Conservation (phyloP, 2,888 invertebrate species). For the Furcula furcula region DNA sequence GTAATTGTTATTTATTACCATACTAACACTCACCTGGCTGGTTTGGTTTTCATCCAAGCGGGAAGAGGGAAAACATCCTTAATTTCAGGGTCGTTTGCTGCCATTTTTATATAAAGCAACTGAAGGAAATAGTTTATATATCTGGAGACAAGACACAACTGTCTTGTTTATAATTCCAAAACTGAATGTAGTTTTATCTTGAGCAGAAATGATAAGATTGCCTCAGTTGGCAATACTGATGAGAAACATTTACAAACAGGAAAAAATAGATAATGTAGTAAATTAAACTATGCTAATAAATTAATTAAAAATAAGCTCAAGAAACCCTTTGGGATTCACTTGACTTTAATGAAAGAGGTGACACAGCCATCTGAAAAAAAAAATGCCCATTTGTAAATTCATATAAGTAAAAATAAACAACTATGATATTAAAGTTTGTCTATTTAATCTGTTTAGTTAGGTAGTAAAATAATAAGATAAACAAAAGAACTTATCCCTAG, state of each 20-base stretch:
- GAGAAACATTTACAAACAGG: slow-evolving; percentile 36
- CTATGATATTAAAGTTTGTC: too few relatives aligned
- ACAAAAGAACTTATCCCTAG: too few relatives aligned
- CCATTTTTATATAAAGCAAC: slow-evolving; percentile 45
- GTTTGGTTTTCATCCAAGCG: slow-evolving; percentile 88
- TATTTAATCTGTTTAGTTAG: too few relatives aligned
- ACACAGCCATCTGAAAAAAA: slow-evolving; percentile 69
- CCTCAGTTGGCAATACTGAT: slow-evolving; percentile 47
- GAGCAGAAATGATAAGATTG: slow-evolving; percentile 76
- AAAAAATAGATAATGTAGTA: slow-evolving; percentile 19
- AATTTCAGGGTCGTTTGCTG: slow-evolving; percentile 81
- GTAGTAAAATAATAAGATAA: too few relatives aligned
- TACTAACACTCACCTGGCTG: slow-evolving; percentile 68
- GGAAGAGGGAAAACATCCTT: slow-evolving; percentile 85
- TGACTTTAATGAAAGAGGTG: slow-evolving; percentile 50
- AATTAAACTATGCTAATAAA: slow-evolving; percentile 29
- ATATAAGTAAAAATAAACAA: too few relatives aligned
- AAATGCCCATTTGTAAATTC: slow-evolving; percentile 1
- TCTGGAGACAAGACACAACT: slow-evolving; percentile 31
- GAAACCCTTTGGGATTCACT: slow-evolving; percentile 64
- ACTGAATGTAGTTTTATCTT: slow-evolving; percentile 62
- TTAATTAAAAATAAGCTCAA: slow-evolving; percentile 44
- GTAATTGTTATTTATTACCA: too few relatives aligned
- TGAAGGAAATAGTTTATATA: slow-evolving; percentile 10
- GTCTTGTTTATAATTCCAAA: slow-evolving; percentile 33